phyloP scores from a whole-genome alignment of 1,140 invertebrate species.

The Drosophila sucinea region DNA sequence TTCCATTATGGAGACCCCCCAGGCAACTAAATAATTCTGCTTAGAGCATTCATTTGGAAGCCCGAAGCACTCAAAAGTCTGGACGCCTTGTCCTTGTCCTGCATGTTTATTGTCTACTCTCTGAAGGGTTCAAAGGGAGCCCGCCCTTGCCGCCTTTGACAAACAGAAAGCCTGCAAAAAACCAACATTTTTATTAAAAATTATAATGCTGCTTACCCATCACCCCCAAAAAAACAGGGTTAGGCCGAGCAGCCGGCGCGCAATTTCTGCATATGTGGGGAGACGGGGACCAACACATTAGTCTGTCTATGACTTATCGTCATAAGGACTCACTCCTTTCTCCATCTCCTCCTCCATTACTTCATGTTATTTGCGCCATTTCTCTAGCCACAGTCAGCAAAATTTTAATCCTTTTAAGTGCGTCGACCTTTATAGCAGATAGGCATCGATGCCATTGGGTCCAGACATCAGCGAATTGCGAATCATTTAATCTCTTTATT shows the following conservation, averaged over 20 bases:
- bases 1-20: neutral
- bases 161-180: constrained; percentile 33
- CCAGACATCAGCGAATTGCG: constrained; percentile 23
- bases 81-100: constrained; percentile 16
- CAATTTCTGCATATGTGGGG: constrained; percentile 37
- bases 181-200: constrained; percentile 69
- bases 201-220: constrained; percentile 54
- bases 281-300: constrained; percentile 3
- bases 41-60: constrained; percentile 59
- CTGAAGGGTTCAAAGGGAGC: constrained; percentile 57
- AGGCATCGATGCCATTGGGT: neutral
- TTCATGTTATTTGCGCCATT: constrained; percentile 8
- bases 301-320: too few relatives aligned
- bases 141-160: constrained; percentile 31
- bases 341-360: neutral
- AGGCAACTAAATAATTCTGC: constrained; percentile 46
- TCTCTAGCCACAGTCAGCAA: constrained; percentile 56
- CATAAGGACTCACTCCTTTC: too few relatives aligned
- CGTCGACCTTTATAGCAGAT: constrained; percentile 30
- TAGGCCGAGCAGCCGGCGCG: constrained; percentile 31
- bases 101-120: constrained; percentile 39
- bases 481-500: constrained; percentile 73
- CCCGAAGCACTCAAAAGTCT: constrained; percentile 36
- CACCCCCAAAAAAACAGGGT: constrained; percentile 18
- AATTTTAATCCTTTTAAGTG: constrained; percentile 78